Conservation (phyloP, 1,140 invertebrate genomes). For the Drosophila athabasca region DNA sequence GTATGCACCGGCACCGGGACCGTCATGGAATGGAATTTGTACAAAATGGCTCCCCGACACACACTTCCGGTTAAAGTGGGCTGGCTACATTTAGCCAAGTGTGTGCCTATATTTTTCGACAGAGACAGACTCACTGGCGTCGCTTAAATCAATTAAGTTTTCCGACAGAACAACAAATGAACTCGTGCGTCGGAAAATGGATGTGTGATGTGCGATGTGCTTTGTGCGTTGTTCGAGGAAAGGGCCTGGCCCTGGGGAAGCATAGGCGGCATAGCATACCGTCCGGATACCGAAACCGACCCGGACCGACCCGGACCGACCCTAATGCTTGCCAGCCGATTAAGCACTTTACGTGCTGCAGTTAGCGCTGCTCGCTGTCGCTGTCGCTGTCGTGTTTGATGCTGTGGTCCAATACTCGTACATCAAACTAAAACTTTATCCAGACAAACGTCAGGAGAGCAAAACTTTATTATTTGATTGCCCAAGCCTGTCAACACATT, state of each 20-base stretch:
- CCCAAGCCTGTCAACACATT: constrained; percentile 47
- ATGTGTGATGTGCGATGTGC: neutral
- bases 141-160: constrained; percentile 71
- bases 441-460: constrained; percentile 20
- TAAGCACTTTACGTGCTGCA: constrained; percentile 67
- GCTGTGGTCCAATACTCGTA: constrained; percentile 11
- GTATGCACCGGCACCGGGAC: too few relatives aligned
- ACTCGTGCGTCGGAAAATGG: constrained; percentile 60
- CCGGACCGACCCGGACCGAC: neutral
- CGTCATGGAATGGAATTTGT: too few relatives aligned
- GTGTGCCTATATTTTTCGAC: constrained; percentile 12
- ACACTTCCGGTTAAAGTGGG: too few relatives aligned
- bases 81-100: constrained; percentile 16
- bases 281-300: neutral
- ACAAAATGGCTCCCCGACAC: too few relatives aligned
- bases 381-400: constrained; percentile 32
- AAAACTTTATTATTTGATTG: constrained; percentile 73
- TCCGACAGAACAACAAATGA: constrained; percentile 45
- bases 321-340: constrained; percentile 58
- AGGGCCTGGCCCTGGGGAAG: too few relatives aligned
- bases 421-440: constrained; percentile 48
- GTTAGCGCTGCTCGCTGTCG: constrained; percentile 34
- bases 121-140: constrained; percentile 12
- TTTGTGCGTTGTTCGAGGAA: neutral
- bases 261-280: neutral